Evolutionary conservation across 2,113 vertebrate species (phyloP), one percentile per base, ranked within the genome.

Genomic region (Spea multiplicata): DNA sequence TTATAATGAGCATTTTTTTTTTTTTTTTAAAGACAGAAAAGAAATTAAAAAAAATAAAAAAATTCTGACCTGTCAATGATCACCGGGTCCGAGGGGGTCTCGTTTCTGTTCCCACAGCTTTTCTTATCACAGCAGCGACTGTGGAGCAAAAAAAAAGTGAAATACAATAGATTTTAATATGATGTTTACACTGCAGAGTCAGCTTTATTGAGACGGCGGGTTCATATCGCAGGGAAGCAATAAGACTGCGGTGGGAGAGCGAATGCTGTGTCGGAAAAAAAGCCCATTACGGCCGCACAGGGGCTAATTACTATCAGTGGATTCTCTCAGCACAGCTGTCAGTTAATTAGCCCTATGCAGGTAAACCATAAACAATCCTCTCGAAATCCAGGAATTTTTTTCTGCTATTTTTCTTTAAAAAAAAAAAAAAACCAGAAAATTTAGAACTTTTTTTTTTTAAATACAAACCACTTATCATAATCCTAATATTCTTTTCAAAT

Each of bases 51-150:
- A 59, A 4, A 59, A 59, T 30, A 90, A 86, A 83, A n/a, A 89
- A 88, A 89, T 89, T 88, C 95, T 93, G 97, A 99, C 97, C 97
- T 99, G 96, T 99, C 97, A 92, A 99, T 99, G 95, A 99, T 99
- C 93, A 99, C 97, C 82, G 97, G 97, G 93, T 99, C 97, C 89
- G 97, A 99, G 82, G 97, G 97, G 87, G 97, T 99, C 94, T 99
- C 97, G 85, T 99, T 99, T 90, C 97, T 95, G 94, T 99, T 99
- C 89, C 97, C 97, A 86, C 97, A 99, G 87, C 97, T 99, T 91
- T 99, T 99, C 95, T 99, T 99, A 92, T 99, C 97, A 90, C 97
- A 99, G 93, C 97, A 99, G 92, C 96, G 97, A 92, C 97, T 99
- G 87, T 73, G 66, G 88, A 91, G 74, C 85, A 82, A 90, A 47